phyloP scores from a whole-genome alignment of 2,113 vertebrate species.

The Pterocles orientalis region DNA sequence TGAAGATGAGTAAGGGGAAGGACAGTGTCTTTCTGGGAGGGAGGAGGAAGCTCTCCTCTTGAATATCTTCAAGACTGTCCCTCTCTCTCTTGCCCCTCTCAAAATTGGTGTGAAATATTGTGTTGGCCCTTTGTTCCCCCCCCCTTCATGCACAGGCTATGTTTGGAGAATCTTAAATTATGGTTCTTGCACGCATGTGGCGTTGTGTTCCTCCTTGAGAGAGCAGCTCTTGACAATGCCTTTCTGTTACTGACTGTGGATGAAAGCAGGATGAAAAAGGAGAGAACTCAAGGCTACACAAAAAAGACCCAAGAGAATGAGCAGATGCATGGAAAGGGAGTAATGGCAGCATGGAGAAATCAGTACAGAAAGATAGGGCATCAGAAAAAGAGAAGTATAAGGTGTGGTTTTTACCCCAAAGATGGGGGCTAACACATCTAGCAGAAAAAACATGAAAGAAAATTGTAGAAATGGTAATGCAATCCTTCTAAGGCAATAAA shows the following conservation, averaged over 20 bases:
- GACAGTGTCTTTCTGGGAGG: background rate
- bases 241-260: background rate
- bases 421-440: background rate
- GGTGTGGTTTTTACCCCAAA: background rate
- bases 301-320: background rate
- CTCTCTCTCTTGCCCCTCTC: background rate
- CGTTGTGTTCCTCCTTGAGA: background rate
- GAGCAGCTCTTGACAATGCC: background rate
- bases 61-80: background rate
- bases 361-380: background rate
- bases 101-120: background rate
- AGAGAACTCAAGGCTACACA: background rate
- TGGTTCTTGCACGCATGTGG: fast-evolving
- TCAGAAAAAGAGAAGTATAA: background rate
- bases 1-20: background rate
- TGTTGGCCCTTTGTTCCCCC: background rate
- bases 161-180: background rate
- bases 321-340: background rate
- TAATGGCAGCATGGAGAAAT: background rate
- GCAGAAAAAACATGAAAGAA: background rate
- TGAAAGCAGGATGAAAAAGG: background rate
- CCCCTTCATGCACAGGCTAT: background rate
- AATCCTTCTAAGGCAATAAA: background rate
- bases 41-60: background rate
- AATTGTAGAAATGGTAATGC: fast-evolving